Evolutionary conservation across 1,140 invertebrate genomes (phyloP), one percentile per base, ranked within the genome.

Genomic region (Atta texana): DNA sequence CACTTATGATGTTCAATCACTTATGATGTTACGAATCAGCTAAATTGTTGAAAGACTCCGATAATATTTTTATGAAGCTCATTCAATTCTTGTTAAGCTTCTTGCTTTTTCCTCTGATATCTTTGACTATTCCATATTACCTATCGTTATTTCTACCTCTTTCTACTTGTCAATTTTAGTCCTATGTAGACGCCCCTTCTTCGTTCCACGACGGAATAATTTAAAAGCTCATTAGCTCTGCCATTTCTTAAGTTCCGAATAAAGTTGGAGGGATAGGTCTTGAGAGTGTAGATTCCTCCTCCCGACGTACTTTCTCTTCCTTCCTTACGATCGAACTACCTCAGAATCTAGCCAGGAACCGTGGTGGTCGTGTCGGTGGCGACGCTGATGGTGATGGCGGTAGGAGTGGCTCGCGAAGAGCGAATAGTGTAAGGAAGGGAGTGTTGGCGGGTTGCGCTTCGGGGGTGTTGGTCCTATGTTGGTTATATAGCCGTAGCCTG

Each of bases 201-300:
- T 55, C 64, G 72, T 89, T 86, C 75, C 78, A 72, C 77, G 64
- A 76, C 80, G 85, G 90, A 94, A 94, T 94, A 94, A 94, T 94
- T 94, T 93, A 94, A 93, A 94, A 93, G 93, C 93, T 94, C 93
- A 93, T 94, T 94, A 94, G 93, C 92, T 92, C 89, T 90, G 92
- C 92, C 93, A 93, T 93, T 93, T 94, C 93, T 93, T 94, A 92
- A 92, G 87, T 92, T 93, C 82, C 77, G 89, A 90, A 93, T 92
- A 93, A 93, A 93, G 92, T 92, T 93, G 87, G 90, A 71, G 76
- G 86, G 59, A 63, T 59, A 51, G 69, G 76, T 90, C 86, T 85
- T 88, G 77, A 86, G 75, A 63, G 55, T 55, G 55, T 59, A 51
- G 86, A 69, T 76, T 75, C 63, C 74, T 51, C 49, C 34, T 51